phyloP scores from a whole-genome alignment of 2,797 vertebrate genomes.

The Gephyroberyx darwinii region DNA sequence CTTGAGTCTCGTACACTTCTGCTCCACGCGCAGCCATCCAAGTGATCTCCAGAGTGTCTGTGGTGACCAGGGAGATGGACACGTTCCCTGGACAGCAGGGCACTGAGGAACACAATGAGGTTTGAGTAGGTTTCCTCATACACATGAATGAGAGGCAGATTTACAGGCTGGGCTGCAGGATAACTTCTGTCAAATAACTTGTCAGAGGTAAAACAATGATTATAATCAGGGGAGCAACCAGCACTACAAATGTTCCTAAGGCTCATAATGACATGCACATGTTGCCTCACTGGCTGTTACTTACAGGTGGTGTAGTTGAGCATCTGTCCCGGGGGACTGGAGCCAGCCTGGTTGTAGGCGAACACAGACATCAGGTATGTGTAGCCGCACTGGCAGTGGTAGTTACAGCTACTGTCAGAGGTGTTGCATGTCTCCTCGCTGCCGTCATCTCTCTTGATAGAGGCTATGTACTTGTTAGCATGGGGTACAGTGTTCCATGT shows the following conservation, averaged over 20 bases:
- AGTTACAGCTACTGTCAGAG: slow-evolving; percentile 82
- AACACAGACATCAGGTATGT: slow-evolving; percentile 89
- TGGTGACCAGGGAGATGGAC: slow-evolving; percentile 75
- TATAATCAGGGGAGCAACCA: no score
- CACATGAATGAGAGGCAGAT: no score
- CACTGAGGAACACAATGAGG: slow-evolving; percentile 73
- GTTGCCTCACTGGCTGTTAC: slow-evolving; percentile 38
- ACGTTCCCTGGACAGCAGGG: slow-evolving; percentile 89
- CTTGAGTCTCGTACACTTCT: slow-evolving; percentile 86
- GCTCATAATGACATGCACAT: no score
- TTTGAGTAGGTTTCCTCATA: no score
- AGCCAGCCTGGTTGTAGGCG: slow-evolving; percentile 87
- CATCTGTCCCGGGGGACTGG: slow-evolving; percentile 83
- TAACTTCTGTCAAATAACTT: no score
- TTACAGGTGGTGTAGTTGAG: slow-evolving; percentile 90
- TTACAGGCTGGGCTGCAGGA: no score
- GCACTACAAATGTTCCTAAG: no score
- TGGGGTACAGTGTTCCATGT: slow-evolving; percentile 81
- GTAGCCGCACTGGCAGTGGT: slow-evolving; percentile 88
- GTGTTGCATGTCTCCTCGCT: slow-evolving; percentile 87
- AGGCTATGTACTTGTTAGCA: slow-evolving; percentile 84
- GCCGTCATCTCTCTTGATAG: slow-evolving; percentile 87
- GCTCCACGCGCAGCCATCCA: slow-evolving; percentile 88
- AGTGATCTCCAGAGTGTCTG: slow-evolving; percentile 84
- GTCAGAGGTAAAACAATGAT: no score